A percentile compares a stretch with the other conserved stretches of the same genome.
Evolutionary conservation across 2,797 vertebrate species (phyloP).

Genomic region (Carduelis carduelis): DNA sequence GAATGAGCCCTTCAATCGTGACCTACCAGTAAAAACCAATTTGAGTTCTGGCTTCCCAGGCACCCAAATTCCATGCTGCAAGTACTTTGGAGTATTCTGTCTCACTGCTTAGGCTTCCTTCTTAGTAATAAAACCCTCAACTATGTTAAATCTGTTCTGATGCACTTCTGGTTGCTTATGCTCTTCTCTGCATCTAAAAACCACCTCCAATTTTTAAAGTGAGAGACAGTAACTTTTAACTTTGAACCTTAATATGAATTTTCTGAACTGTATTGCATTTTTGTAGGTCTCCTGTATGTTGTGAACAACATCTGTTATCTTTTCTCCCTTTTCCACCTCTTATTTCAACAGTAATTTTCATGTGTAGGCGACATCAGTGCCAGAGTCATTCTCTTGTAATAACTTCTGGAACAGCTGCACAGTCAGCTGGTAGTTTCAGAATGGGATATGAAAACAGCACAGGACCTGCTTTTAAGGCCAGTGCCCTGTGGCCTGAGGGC

Average conservation of each 20-base stretch:
- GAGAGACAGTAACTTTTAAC: not conserved
- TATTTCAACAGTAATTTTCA: not conserved
- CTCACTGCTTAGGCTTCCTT: not conserved
- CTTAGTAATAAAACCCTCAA: not conserved
- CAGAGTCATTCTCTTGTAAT: not conserved
- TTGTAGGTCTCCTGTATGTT: not conserved
- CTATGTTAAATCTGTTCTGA: not conserved
- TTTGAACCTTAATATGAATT: not conserved
- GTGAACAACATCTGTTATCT: not conserved
- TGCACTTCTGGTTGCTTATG: fast-evolving
- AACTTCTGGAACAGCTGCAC: not conserved
- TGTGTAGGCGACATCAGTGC: not conserved
- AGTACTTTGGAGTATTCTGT: not conserved
- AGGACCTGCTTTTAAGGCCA: not conserved
- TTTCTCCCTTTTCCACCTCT: not conserved
- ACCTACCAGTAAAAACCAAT: not conserved
- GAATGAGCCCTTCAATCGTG: not conserved
- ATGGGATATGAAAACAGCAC: not conserved
- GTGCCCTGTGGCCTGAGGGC: not conserved
- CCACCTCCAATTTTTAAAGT: not conserved
- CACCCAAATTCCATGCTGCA: not conserved
- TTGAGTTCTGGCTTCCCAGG: not conserved
- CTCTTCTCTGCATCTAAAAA: not conserved
- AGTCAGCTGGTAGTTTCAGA: not conserved
- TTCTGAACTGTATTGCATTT: not conserved